Evolutionary conservation across 2,888 invertebrate species (phyloP), one percentile per base, ranked within the genome.

Genomic region (Pachycephus smyrnensis): DNA sequence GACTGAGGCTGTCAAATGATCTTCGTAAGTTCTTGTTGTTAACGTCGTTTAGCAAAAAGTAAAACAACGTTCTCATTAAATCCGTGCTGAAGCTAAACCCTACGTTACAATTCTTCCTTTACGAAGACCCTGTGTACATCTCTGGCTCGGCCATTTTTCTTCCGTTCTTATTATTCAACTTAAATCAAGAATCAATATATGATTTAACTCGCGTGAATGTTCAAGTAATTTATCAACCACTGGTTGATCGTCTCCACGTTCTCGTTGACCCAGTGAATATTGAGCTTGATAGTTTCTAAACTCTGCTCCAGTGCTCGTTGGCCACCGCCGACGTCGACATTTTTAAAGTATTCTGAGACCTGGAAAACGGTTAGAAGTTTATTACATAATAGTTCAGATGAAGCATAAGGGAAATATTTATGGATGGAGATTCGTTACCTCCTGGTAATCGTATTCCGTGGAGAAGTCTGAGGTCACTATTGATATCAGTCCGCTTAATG

Each of bases 211-310:
- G 84, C 80, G 79, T 73, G 74, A 80, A 81, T 71, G 86, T 87
- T 78, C 86, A 88, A 80, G 82, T 92, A 91, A 74, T 90, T 89
- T 75, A 87, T 86, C 23, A 94, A 91, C 94, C 94, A 95, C 75
- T 91, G 87, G 78, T 93, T 92, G 40, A 94, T 92, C 55, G 91
- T 90, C 1, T 92, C 92, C 69, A 93, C 93, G 84, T 94, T 93
- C 55, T 92, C 90, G 69, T 92, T 90, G 73, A 97, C 95, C 97
- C 97, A 97, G 81, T 96, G 95, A 1, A 96, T 95, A 92, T 97
- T 97, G 32, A 96, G 93, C 15, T 95, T 95, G 35, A 97, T 96
- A 1, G 94, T 95, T 91, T 97, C 97, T 73, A 97, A 90, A 23
- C 96, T 96, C 83, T 95, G 95, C 40, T 95, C 93, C 23, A 96